Percentiles rank a stretch among this genome's conserved stretches.
These are phyloP conservation scores for Limosa lapponica DNA, from an alignment of 2,797 vertebrate genomes.

Conservation along the genomic window DNA sequence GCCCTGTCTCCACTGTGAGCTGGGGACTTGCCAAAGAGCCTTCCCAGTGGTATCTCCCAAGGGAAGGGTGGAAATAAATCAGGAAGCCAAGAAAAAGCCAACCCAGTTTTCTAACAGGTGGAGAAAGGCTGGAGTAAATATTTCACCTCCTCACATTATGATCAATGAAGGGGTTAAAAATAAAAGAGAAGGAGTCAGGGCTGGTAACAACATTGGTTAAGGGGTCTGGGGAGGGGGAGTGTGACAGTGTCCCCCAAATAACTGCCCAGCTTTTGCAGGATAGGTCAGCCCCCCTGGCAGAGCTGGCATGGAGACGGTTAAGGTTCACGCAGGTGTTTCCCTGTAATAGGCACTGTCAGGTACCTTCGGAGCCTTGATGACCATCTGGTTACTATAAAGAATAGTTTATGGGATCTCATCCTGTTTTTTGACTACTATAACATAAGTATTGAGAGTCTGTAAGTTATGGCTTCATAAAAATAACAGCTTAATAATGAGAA, in stretches of 20 bases:
- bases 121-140: background rate
- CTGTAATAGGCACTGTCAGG: slow-evolving; percentile 19
- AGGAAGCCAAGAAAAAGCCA: background rate
- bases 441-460: slow-evolving; percentile 19
- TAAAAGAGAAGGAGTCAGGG: background rate
- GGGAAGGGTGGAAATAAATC: background rate
- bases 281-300: background rate
- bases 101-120: background rate
- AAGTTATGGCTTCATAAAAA: slow-evolving; percentile 61
- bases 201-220: background rate
- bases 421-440: slow-evolving; percentile 37
- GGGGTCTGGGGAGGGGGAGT: background rate
- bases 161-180: background rate
- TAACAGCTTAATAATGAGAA: slow-evolving; percentile 66
- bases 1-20: rapidly evolving
- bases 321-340: slow-evolving; percentile 13
- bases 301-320: background rate
- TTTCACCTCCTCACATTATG: background rate
- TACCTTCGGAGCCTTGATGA: slow-evolving; percentile 24
- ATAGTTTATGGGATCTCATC: slow-evolving; percentile 57
- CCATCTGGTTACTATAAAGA: slow-evolving; percentile 68
- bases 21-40: background rate
- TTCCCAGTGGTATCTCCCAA: background rate
- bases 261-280: background rate
- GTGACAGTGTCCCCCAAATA: background rate